These are phyloP conservation scores for Bos indicus DNA, from an alignment of 2,113 vertebrate species.

Conservation along the genomic window DNA sequence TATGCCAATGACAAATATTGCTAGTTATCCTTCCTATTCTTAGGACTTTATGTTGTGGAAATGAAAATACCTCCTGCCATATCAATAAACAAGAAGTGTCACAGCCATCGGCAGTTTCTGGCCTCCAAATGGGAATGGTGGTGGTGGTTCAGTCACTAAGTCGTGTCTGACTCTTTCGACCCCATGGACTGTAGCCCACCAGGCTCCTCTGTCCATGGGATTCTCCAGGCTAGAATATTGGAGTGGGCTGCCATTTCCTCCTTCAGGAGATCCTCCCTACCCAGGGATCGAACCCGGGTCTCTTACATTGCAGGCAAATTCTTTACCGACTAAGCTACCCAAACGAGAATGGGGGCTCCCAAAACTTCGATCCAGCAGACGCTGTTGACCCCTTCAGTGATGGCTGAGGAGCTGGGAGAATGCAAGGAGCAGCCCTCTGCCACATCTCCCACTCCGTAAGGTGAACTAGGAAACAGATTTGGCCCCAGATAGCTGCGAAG, in stretches of 20 bases:
- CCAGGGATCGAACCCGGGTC: accelerated
- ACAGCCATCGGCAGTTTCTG: accelerated
- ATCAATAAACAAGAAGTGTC: neutral
- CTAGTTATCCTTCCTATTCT: accelerated
- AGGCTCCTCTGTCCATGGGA: neutral
- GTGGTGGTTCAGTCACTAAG: neutral
- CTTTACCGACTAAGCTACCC: neutral
- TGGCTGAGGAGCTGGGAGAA: neutral
- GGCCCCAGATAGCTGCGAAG: neutral
- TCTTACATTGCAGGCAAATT: neutral
- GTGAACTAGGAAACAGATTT: neutral
- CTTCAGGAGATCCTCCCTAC: neutral
- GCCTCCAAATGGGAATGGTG: neutral
- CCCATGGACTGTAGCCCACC: neutral
- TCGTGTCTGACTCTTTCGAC: neutral
- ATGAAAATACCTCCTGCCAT: neutral
- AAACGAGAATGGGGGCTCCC: neutral
- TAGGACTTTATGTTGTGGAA: neutral
- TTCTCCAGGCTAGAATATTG: neutral
- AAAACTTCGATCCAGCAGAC: neutral
- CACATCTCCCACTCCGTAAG: neutral
- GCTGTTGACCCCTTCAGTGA: neutral
- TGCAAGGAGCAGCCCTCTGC: neutral
- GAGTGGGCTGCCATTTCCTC: neutral
- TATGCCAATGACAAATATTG: neutral